Conservation (phyloP, 2,113 vertebrate species). For the Sarotherodon lohbergeri region DNA sequence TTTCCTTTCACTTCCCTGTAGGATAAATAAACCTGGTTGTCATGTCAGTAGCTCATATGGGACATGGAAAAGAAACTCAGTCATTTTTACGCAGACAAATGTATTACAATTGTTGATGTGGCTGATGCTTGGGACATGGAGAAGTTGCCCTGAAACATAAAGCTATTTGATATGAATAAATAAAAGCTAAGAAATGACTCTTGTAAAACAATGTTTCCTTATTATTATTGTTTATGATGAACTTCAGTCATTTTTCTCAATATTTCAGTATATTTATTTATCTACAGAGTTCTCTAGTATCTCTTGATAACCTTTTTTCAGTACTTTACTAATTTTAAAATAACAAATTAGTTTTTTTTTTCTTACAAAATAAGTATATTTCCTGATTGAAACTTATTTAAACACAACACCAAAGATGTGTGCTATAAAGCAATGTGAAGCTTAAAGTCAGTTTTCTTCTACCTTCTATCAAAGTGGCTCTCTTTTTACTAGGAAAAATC, state of each 20-base stretch:
- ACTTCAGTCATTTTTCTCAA: not conserved
- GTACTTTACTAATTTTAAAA: not conserved
- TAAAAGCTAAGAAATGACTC: not conserved
- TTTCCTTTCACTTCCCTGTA: not conserved
- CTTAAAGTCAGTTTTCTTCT: not conserved
- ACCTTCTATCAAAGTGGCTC: not conserved
- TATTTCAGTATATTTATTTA: not conserved
- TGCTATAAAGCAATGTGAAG: not conserved
- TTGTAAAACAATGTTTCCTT: not conserved
- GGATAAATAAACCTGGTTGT: not conserved
- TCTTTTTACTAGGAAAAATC: not conserved
- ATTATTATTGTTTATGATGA: not conserved
- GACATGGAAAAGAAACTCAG: not conserved
- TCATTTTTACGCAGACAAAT: not conserved
- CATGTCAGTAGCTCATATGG: not conserved
- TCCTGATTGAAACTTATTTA: not conserved
- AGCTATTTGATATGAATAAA: not conserved
- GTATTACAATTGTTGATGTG: not conserved
- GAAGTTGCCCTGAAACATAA: not conserved
- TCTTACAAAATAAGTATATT: not conserved
- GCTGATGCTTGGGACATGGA: not conserved
- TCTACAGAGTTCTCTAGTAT: not conserved
- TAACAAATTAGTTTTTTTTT: not conserved
- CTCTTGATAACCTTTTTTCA: not conserved
- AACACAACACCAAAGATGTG: not conserved